Evolutionary conservation across 2,797 vertebrate genomes (phyloP), one percentile per base, ranked within the genome.

Genomic region (Caiman crocodilus): DNA sequence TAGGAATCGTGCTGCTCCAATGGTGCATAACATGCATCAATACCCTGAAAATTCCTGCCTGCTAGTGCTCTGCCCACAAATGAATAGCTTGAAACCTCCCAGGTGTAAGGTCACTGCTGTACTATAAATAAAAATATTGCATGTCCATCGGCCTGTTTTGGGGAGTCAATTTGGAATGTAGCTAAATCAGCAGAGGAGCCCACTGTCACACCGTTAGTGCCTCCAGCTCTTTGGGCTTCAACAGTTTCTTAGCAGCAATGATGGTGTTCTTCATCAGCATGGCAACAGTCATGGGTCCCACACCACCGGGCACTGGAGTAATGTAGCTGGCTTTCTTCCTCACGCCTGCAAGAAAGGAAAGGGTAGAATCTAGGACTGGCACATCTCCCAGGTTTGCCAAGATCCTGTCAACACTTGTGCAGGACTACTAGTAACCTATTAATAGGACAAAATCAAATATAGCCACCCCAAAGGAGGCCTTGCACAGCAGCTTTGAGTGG

Each of bases 211-310:
- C 97, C 0, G 84, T 94, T n/a, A 97, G 89, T 0, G 96, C 96
- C 71, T 96, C 91, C 6, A 94, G 87, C 81, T 96, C 96, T 58
- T 92, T 95, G 61, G 97, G 79, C 50, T 97, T 95, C 61, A 95
- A 55, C 89, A 99, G 82, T 42, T 98, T 99, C 97, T 99, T 99
- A 7, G 99, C 99, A 4, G 99, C 99, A 7, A 99, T 99, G 92
- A 99, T 98, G 17, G 99, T 99, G 96, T 99, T 99, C 95, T 99
- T 99, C 99, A 99, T 99, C 9, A 99, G 98, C 99, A 99, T 99
- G 4, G 99, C 99, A 76, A 99, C 99, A 0, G 99, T 99, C 99
- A 99, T 99, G 88, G 99, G 99, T 58, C 99, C 99, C 4, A 99
- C 99, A 0, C 99, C 99, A 2, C 99, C 99, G 0, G 99, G 99